A percentile compares a stretch with the other conserved stretches of the same genome.
These are phyloP conservation scores for Agrenia bidenticulata DNA, from an alignment of 2,888 invertebrate species.

Conservation along the genomic window DNA sequence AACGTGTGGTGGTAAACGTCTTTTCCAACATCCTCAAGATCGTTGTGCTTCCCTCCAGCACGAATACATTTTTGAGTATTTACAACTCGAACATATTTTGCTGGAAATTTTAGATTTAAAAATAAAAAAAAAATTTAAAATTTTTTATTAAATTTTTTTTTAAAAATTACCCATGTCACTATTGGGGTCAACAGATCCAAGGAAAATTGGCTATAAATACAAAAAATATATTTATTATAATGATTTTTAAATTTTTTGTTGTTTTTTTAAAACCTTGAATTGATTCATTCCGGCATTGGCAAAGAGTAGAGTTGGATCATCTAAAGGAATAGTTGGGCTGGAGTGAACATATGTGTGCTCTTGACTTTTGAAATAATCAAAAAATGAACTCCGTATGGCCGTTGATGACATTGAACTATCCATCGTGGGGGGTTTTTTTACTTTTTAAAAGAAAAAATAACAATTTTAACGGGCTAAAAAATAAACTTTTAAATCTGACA, in stretches of 20 bases:
- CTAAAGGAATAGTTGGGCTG: constrained; percentile 92
- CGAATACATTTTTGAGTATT: constrained; percentile 99
- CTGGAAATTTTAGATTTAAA: too few species aligned
- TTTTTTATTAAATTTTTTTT: not conserved
- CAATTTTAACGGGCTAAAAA: too few species aligned
- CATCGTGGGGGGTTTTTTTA: too few species aligned
- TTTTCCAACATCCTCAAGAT: constrained; percentile 81
- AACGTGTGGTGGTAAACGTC: constrained; percentile 99
- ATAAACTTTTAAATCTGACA: too few species aligned
- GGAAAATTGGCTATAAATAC: constrained; percentile 75
- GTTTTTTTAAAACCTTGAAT: constrained; percentile 80
- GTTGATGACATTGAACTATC: constrained; percentile 62
- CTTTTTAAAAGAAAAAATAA: too few species aligned
- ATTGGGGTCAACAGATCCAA: constrained; percentile 93
- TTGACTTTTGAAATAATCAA: constrained; percentile 86
- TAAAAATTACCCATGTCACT: constrained; percentile 75
- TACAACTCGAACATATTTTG: constrained; percentile 78
- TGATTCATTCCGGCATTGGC: constrained; percentile 99
- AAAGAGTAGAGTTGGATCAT: constrained; percentile 96
- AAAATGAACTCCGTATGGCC: constrained; percentile 79
- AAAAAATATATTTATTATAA: too few species aligned
- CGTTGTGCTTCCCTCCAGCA: constrained; percentile 99
- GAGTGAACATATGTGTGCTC: constrained; percentile 93
- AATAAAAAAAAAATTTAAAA: constrained; percentile 44
- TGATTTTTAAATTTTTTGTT: too few species aligned